phyloP scores from a whole-genome alignment of 2,888 invertebrate genomes.

The Mesorhabditis belari region DNA sequence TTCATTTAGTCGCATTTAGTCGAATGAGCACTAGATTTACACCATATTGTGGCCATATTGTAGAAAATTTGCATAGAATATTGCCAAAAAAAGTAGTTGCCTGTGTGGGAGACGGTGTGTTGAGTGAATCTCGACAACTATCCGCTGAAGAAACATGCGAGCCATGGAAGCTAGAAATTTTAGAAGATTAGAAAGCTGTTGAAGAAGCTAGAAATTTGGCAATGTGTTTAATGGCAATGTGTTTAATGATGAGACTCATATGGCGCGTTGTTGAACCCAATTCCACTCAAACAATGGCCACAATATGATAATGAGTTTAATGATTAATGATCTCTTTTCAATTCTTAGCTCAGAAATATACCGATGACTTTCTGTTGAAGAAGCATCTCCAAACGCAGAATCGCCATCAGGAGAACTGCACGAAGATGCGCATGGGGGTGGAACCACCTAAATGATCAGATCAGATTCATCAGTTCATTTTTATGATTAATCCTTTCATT shows the following conservation, averaged over 20 bases:
- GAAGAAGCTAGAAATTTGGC: neutral
- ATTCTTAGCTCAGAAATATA: slow-evolving; percentile 10
- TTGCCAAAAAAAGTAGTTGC: slow-evolving; percentile 14
- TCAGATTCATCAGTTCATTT: too few relatives aligned
- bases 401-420: slow-evolving; percentile 89
- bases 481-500: too few relatives aligned
- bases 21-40: too few relatives aligned
- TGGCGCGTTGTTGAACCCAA: neutral
- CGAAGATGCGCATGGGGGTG: slow-evolving; percentile 56
- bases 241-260: slow-evolving; percentile 64
- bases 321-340: too few relatives aligned
- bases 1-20: too few relatives aligned
- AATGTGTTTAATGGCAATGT: slow-evolving; percentile 58
- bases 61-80: too few relatives aligned
- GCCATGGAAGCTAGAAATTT: slow-evolving; percentile 25
- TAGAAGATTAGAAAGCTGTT: too few relatives aligned
- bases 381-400: slow-evolving; percentile 94
- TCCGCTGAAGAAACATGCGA: slow-evolving; percentile 44
- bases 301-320: too few relatives aligned
- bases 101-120: slow-evolving; percentile 50
- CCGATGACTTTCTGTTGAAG: slow-evolving; percentile 65
- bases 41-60: too few relatives aligned
- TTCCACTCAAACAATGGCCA: neutral
- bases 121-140: slow-evolving; percentile 43
- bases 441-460: slow-evolving; percentile 1